phyloP scores from a whole-genome alignment of 1,140 invertebrate species.

The Penaeus chinensis region DNA sequence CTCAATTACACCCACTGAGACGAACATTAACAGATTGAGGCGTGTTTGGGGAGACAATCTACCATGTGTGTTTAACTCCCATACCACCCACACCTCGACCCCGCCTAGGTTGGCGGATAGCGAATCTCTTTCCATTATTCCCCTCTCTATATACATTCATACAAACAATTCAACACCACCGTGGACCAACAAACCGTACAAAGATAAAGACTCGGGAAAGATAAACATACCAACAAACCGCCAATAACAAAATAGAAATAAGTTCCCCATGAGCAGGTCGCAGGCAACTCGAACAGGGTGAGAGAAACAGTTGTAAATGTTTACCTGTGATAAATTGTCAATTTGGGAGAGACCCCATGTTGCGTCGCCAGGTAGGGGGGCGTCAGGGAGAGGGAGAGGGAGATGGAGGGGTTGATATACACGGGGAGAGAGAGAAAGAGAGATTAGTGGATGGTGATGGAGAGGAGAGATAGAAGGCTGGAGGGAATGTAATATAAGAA shows the following conservation, averaged over 20 bases:
- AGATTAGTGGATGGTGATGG: too few relatives aligned
- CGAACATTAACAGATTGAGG: slow-evolving; percentile 10
- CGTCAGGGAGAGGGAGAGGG: background rate
- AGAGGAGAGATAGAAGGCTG: too few relatives aligned
- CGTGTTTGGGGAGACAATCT: slow-evolving; percentile 26
- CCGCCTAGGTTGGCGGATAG: background rate
- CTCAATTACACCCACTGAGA: slow-evolving; percentile 34
- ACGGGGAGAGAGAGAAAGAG: too few relatives aligned
- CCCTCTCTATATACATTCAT: too few relatives aligned
- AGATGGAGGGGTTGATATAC: slow-evolving; percentile 10
- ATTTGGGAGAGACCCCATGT: background rate
- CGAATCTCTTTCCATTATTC: too few relatives aligned
- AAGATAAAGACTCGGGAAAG: too few relatives aligned
- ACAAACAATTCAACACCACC: too few relatives aligned
- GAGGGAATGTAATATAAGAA: too few relatives aligned
- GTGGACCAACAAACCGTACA: too few relatives aligned
- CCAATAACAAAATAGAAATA: background rate
- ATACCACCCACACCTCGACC: slow-evolving; percentile 4
- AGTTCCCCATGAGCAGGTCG: background rate
- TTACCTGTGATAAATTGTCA: slow-evolving; percentile 40
- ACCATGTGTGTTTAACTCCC: background rate
- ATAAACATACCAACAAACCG: too few relatives aligned
- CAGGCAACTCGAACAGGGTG: background rate
- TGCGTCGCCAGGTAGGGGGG: background rate
- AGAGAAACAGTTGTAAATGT: slow-evolving; percentile 41